Conservation (phyloP, 2,113 vertebrate genomes). For the Puma concolor region DNA sequence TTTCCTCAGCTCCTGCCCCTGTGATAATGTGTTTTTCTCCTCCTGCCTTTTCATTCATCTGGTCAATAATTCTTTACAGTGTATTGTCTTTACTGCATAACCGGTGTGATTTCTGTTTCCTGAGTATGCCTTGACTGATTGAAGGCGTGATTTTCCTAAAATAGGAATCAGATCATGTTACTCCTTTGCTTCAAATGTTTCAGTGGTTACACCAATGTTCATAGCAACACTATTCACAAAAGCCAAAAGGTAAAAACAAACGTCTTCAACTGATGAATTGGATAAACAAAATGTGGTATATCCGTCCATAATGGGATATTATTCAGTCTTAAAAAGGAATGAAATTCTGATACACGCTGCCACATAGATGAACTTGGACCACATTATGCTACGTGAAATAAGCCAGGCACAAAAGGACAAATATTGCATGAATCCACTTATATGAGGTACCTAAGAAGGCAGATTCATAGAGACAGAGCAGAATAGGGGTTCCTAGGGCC, state of each 20-base stretch:
- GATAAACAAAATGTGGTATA: neutral
- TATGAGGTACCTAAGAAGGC: neutral
- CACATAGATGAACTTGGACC: neutral
- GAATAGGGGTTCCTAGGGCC: neutral
- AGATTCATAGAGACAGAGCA: neutral
- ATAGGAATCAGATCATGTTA: neutral
- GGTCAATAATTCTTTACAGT: neutral
- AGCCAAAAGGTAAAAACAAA: neutral
- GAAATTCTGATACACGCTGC: neutral
- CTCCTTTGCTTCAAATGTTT: neutral
- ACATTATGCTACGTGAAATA: neutral
- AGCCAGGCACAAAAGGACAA: neutral
- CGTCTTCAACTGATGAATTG: neutral
- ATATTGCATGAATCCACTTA: neutral
- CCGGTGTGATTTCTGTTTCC: neutral
- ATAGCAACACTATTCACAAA: neutral
- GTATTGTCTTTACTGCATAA: neutral
- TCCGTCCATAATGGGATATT: too few relatives aligned
- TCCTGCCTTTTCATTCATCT: neutral
- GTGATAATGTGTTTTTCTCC: neutral
- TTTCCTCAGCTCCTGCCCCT: neutral
- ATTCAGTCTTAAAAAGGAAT: neutral
- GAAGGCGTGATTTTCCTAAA: neutral
- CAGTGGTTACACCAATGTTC: neutral
- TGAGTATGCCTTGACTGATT: neutral